Evolutionary conservation across 1,140 invertebrate species (phyloP).

Genomic region (Aphaenogaster floridana): DNA sequence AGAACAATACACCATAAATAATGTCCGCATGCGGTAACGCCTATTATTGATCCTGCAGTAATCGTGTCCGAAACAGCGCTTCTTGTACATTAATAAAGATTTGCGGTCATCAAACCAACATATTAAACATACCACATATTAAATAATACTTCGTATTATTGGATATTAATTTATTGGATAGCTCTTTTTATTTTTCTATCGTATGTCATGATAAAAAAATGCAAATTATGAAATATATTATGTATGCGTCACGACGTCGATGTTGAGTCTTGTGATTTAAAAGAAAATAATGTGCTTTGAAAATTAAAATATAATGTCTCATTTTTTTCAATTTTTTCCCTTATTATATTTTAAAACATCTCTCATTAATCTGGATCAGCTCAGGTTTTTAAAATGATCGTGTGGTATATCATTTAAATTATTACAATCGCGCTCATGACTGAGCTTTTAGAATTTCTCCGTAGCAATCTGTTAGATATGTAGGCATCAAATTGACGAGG

Average conservation of each 20-base stretch:
- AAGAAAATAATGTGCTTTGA: background rate
- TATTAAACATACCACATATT: background rate
- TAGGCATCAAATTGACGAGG: conserved; percentile 32
- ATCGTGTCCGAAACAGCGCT: background rate
- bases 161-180: background rate
- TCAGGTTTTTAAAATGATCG: conserved; percentile 4
- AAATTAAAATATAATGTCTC: background rate
- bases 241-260: background rate
- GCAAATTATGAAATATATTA: background rate
- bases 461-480: background rate
- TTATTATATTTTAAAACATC: conserved; percentile 21
- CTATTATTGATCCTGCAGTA: conserved; percentile 10
- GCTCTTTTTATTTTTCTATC: background rate
- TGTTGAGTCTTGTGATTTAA: background rate
- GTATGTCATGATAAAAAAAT: background rate
- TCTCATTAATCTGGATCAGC: background rate
- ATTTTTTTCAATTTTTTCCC: background rate
- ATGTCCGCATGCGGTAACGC: background rate
- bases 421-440: conserved; percentile 3
- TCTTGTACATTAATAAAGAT: conserved; percentile 1
- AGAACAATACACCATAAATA: conserved; percentile 39
- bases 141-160: background rate
- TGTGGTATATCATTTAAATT: conserved; percentile 5
- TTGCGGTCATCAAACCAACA: background rate
- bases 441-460: conserved; percentile 25